Base-by-base conservation (phyloP, 2,113 vertebrate genomes). In the Puma concolor region DNA sequence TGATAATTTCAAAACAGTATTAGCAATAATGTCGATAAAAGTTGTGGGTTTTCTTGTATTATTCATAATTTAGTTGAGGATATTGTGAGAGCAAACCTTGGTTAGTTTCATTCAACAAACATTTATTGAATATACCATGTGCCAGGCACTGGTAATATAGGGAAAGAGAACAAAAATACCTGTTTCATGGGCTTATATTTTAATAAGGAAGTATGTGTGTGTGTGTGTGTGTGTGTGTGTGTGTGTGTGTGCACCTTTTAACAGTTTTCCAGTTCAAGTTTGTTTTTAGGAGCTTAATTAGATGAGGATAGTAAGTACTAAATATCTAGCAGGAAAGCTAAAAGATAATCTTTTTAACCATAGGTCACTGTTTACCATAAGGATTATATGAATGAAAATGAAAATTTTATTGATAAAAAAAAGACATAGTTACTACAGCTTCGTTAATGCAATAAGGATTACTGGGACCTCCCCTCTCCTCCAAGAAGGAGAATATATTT, bases 101-200 rank as follows among this genome's bases (percentile, higher is more conserved):
- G 12, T 54, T 89, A 41, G 66, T 86, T 63, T 54, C 12, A 71
- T 80, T 81, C 36, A 64, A 33, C 29, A 88, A 87, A 64, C 3
- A 38, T 63, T 80, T 74, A 79, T 36, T 54, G 23, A 83, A 5
- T 54, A 57, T 74, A 50, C 19, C 6, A 69, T 36, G 0, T 69
- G 0, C 9, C 8, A 6, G 11, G 7, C 5, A 63, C 19, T 48
- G 1, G 1, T 29, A 4, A 69, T 27, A 13, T 1, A 79, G 12
- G 10, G 31, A 66, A 80, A 63, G 9, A 69, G 4, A 77, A 2
- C 7, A 63, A 85, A 90, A 38, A 77, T 48, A 31, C 11, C 0
- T 74, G 21, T 88, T 12, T 83, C 10, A 11, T 31, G 6, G 21
- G 4, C 13, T 88, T 91, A 19, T 36, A 94, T 83, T 52, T 80